phyloP scores from a whole-genome alignment of 2,113 vertebrate genomes.

The Serilophus lunatus region DNA sequence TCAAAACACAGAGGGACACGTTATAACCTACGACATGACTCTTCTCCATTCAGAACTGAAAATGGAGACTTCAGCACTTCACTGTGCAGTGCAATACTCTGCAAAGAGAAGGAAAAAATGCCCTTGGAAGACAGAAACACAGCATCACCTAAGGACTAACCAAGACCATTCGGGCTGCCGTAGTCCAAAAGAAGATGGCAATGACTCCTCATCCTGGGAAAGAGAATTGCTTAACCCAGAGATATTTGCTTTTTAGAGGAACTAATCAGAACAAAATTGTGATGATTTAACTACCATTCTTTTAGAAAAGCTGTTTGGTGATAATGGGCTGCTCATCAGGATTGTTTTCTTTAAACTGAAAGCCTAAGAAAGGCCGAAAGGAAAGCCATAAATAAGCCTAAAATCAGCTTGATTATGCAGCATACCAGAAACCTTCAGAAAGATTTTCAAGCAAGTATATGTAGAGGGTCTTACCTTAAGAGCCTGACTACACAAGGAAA shows the following conservation, averaged over 20 bases:
- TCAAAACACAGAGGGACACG: neutral
- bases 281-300: constrained; percentile 25
- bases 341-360: constrained; percentile 28
- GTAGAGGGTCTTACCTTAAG: neutral
- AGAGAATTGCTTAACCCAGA: constrained; percentile 20
- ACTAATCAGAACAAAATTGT: constrained; percentile 36
- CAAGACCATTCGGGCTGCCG: neutral
- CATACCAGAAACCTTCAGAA: neutral
- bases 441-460: neutral
- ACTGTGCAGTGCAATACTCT: neutral
- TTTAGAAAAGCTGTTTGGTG: constrained; percentile 10
- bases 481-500: neutral
- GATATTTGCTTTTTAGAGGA: neutral
- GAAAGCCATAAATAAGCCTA: neutral
- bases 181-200: neutral
- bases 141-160: neutral
- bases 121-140: neutral
- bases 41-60: neutral
- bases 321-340: constrained; percentile 18
- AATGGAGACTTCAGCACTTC: constrained; percentile 20
- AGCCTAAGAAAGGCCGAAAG: neutral
- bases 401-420: neutral
- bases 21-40: neutral
- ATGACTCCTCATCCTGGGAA: neutral
- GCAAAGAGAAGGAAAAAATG: neutral